phyloP scores from a whole-genome alignment of 2,797 vertebrate species.

The Chromobotia macracanthus region DNA sequence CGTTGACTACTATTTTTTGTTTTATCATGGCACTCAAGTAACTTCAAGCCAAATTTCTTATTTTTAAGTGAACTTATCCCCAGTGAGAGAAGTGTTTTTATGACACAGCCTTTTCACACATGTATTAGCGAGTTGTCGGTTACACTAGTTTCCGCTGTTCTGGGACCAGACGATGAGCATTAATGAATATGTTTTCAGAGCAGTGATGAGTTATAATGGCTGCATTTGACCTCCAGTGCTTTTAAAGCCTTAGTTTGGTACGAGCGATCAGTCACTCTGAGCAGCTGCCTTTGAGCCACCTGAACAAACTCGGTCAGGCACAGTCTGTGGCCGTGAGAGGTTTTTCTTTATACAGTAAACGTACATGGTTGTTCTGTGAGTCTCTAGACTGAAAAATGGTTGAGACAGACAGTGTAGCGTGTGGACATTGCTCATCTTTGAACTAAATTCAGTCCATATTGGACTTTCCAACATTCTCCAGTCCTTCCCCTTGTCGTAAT shows the following conservation, averaged over 20 bases:
- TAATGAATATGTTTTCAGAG: constrained; percentile 30
- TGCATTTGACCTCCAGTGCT: constrained; percentile 14
- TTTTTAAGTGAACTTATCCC: too few relatives aligned
- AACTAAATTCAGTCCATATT: not conserved
- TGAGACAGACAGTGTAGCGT: not conserved
- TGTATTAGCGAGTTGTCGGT: not conserved
- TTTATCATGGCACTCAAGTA: too few relatives aligned
- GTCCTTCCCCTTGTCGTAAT: not conserved
- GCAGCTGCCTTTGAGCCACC: constrained; percentile 41
- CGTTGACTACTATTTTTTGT: too few relatives aligned
- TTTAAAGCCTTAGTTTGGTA: constrained; percentile 28
- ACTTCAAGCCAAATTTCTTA: too few relatives aligned
- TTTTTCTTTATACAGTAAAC: constrained; percentile 34
- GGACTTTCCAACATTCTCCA: not conserved
- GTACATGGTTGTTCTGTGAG: constrained; percentile 42
- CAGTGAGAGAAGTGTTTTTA: not conserved
- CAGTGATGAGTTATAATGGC: constrained; percentile 36
- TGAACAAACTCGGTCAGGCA: constrained; percentile 30
- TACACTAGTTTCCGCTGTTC: constrained; percentile 8
- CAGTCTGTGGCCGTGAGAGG: constrained; percentile 33
- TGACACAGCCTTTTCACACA: not conserved
- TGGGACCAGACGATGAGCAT: constrained; percentile 33
- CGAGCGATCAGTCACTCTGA: constrained; percentile 35
- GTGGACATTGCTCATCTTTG: constrained; percentile 12
- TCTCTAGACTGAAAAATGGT: constrained; percentile 22